phyloP scores from a whole-genome alignment of 2,888 invertebrate species.

The Ptilodon capucinus region DNA sequence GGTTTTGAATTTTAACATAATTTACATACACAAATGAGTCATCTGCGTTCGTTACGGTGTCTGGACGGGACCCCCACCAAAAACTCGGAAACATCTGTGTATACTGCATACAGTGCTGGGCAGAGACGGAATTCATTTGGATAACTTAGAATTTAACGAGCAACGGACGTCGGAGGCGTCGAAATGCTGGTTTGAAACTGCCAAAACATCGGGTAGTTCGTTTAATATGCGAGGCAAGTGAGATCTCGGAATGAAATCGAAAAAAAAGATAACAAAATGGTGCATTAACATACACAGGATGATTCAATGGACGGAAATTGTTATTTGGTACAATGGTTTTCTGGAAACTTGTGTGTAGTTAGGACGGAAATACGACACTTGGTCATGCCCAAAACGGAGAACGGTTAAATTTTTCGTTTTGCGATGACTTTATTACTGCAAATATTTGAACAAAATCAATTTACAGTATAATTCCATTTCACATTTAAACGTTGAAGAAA shows the following conservation, averaged over 20 bases:
- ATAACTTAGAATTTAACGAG: slow-evolving; percentile 10
- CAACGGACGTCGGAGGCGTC: slow-evolving; percentile 17
- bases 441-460: background rate
- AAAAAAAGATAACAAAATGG: slow-evolving; percentile 43
- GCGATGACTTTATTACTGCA: background rate
- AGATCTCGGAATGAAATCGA: slow-evolving; percentile 53
- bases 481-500: background rate
- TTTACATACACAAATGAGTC: slow-evolving; percentile 64
- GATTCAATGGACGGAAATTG: slow-evolving; percentile 72
- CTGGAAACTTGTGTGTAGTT: slow-evolving; percentile 47
- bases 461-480: background rate
- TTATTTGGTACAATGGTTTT: slow-evolving; percentile 64
- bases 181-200: slow-evolving; percentile 20
- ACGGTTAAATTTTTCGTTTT: background rate
- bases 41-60: slow-evolving; percentile 53
- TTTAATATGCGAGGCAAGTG: slow-evolving; percentile 46
- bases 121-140: slow-evolving; percentile 1
- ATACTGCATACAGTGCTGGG: slow-evolving; percentile 9
- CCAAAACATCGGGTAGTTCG: slow-evolving; percentile 29
- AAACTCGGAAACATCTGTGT: slow-evolving; percentile 13
- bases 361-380: slow-evolving; percentile 40
- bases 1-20: slow-evolving; percentile 53
- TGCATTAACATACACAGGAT: slow-evolving; percentile 51
- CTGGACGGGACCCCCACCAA: slow-evolving; percentile 19
- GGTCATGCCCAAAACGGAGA: slow-evolving; percentile 33